Conservation (phyloP, 2,113 vertebrate species). For the Crotalus helleri region DNA sequence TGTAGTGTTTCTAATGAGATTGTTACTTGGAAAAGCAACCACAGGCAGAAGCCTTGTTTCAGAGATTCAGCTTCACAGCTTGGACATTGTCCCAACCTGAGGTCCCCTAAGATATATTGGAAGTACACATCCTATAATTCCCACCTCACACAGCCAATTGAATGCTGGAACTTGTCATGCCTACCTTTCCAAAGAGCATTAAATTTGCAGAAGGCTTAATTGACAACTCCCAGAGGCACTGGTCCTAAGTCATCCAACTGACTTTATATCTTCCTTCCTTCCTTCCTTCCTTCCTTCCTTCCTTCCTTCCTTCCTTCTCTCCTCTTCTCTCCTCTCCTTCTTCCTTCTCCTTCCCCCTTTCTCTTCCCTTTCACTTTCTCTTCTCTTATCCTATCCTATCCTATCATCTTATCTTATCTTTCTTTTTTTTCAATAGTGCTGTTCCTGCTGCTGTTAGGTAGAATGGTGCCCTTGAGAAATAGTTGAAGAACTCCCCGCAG, state of each 20-base stretch:
- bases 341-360: too few relatives aligned
- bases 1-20: slow-evolving; percentile 11
- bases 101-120: not conserved
- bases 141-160: not conserved
- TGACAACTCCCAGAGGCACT: not conserved
- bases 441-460: not conserved
- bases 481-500: not conserved
- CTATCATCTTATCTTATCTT: too few relatives aligned
- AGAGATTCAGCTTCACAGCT: not conserved
- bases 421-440: not conserved
- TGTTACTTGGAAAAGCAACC: slow-evolving; percentile 13
- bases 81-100: not conserved
- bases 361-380: too few relatives aligned
- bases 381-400: too few relatives aligned
- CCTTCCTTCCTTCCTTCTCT: too few relatives aligned
- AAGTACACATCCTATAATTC: not conserved
- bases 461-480: not conserved
- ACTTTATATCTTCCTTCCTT: not conserved
- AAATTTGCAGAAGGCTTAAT: not conserved
- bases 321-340: too few relatives aligned
- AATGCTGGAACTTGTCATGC: not conserved
- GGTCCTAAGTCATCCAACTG: not conserved
- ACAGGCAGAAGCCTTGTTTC: not conserved
- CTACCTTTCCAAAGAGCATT: not conserved
- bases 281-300: not conserved